Conservation (phyloP, 2,888 invertebrate genomes). For the Amphipoea lucens region DNA sequence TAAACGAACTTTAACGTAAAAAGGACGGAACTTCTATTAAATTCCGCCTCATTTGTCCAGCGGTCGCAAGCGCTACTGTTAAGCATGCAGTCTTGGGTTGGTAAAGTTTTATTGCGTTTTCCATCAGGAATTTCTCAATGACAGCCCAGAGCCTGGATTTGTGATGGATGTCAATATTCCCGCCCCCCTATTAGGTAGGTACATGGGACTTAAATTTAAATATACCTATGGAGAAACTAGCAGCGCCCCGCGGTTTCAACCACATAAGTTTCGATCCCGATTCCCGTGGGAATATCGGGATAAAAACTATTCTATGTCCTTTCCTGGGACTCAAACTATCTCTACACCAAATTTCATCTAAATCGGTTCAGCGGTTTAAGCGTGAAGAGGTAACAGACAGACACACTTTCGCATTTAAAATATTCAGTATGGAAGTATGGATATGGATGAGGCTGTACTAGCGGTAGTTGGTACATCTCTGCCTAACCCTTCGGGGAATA, state of each 20-base stretch:
- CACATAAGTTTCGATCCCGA: too few species aligned
- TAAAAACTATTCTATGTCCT: too few species aligned
- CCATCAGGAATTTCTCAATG: not conserved
- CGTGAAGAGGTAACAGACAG: too few species aligned
- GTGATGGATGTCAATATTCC: not conserved
- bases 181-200: too few species aligned
- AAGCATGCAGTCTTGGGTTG: not conserved
- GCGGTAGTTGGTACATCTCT: not conserved
- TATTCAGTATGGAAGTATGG: too few species aligned
- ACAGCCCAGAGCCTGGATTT: not conserved
- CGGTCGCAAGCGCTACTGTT: not conserved
- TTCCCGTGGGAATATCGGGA: too few species aligned
- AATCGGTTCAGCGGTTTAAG: too few species aligned
- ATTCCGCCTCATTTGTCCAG: not conserved
- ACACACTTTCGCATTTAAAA: too few species aligned
- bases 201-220: not conserved
- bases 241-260: too few species aligned
- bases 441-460: not conserved
- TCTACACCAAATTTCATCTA: too few species aligned
- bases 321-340: too few species aligned
- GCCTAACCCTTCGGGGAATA: not conserved
- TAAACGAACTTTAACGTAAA: not conserved
- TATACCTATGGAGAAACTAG: not conserved
- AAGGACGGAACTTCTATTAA: not conserved
- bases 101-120: not conserved